These are phyloP conservation scores for Clarias fuscus DNA, from an alignment of 2,797 vertebrate species.

Conservation along the genomic window DNA sequence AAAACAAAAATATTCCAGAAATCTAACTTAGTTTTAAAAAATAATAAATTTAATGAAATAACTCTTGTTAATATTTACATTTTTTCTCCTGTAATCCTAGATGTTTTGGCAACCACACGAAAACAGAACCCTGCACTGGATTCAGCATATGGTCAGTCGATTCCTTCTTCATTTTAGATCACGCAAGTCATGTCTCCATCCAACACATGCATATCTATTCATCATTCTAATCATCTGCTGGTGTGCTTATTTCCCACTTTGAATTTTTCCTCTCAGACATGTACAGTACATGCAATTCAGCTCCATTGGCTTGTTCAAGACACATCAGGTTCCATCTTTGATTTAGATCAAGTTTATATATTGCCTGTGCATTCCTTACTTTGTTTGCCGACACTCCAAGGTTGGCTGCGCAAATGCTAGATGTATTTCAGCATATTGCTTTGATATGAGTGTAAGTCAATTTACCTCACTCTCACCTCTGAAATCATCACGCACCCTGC, in stretches of 20 bases:
- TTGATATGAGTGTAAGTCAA: slow-evolving; percentile 32
- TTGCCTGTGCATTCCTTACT: slow-evolving; percentile 37
- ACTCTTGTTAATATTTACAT: not conserved
- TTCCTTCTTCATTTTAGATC: slow-evolving; percentile 26
- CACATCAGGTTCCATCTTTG: slow-evolving; percentile 24
- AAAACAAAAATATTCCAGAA: slow-evolving; percentile 7
- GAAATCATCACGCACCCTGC: not conserved
- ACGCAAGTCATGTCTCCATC: slow-evolving; percentile 5
- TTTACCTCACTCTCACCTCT: slow-evolving; percentile 43
- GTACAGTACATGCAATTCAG: slow-evolving; percentile 4
- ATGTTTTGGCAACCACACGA: slow-evolving; percentile 80
- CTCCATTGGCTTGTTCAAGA: slow-evolving; percentile 18
- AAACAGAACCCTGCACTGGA: slow-evolving; percentile 80
- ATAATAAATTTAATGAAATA: not conserved
- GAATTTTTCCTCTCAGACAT: not conserved
- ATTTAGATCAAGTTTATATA: slow-evolving; percentile 21
- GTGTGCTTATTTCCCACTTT: not conserved
- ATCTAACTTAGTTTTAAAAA: not conserved
- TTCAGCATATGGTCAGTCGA: slow-evolving; percentile 85
- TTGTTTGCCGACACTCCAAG: slow-evolving; percentile 19
- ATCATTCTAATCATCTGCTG: not conserved
- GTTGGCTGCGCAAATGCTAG: slow-evolving; percentile 39
- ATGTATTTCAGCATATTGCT: slow-evolving; percentile 35
- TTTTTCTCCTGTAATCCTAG: slow-evolving; percentile 62
- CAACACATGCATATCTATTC: not conserved